A percentile compares a stretch with the other conserved stretches of the same genome.
Conservation (phyloP, 2,888 invertebrate species). For the Acrobasis consociella region DNA sequence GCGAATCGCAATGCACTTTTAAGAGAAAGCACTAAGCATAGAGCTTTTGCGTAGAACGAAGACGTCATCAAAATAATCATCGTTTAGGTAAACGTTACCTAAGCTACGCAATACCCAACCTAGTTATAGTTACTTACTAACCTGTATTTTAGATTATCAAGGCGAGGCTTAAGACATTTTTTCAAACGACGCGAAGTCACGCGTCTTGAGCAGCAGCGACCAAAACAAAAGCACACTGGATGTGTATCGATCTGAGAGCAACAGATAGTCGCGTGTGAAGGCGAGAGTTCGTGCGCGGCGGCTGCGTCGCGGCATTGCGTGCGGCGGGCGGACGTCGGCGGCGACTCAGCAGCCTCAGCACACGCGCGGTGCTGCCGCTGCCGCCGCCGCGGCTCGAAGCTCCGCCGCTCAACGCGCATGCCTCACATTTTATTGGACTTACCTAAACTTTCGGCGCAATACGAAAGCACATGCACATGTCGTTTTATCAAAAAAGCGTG, state of each 20-base stretch:
- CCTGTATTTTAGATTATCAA: too few relatives aligned
- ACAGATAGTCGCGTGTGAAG: constrained; percentile 45
- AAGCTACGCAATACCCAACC: too few relatives aligned
- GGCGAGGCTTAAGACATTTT: not conserved
- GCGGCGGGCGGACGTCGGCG: not conserved
- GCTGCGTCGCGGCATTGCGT: not conserved
- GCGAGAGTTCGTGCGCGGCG: constrained; percentile 21
- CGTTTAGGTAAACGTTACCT: too few relatives aligned
- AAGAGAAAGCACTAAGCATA: too few relatives aligned
- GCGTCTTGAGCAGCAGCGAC: constrained; percentile 38
- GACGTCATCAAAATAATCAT: too few relatives aligned
- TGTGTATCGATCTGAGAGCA: constrained; percentile 58
- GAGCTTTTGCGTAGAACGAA: too few relatives aligned
- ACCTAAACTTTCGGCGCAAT: too few relatives aligned
- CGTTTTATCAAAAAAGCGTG: too few relatives aligned
- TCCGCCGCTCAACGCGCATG: not conserved
- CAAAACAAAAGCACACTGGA: constrained; percentile 63
- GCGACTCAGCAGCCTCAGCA: constrained; percentile 21
- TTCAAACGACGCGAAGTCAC: constrained; percentile 27
- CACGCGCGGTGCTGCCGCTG: constrained; percentile 21
- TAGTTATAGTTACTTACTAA: too few relatives aligned
- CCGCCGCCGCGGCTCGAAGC: not conserved
- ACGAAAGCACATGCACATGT: too few relatives aligned
- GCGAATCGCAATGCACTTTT: too few relatives aligned
- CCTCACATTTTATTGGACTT: too few relatives aligned